A percentile compares a stretch with the other conserved stretches of the same genome.
Conservation (phyloP, 2,888 invertebrate species). For the Fragum whitleyi region DNA sequence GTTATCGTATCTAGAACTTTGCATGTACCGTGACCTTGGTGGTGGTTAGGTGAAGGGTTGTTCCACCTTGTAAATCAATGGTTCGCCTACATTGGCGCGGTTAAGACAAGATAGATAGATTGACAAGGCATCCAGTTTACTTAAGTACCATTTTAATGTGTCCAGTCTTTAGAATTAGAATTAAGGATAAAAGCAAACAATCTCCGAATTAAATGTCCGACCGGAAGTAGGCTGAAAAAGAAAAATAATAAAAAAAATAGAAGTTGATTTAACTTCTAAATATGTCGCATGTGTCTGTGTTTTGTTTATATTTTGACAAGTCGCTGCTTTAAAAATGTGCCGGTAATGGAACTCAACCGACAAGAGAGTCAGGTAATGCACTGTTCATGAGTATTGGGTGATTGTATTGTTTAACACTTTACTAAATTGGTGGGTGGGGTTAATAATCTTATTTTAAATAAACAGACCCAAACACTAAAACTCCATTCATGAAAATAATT, state of each 20-base stretch:
- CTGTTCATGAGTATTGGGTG: neutral
- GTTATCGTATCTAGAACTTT: too few relatives aligned
- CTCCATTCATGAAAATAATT: too few relatives aligned
- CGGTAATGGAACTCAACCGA: conserved; percentile 75
- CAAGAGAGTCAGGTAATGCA: conserved; percentile 74
- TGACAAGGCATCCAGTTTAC: too few relatives aligned
- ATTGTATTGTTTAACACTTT: neutral
- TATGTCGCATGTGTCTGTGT: conserved; percentile 37
- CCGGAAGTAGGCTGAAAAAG: conserved; percentile 74
- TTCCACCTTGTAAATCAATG: too few relatives aligned
- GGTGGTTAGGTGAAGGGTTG: too few relatives aligned
- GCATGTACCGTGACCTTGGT: too few relatives aligned
- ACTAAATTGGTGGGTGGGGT: conserved; percentile 35
- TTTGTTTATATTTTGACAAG: conserved; percentile 27
- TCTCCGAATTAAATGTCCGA: conserved; percentile 64
- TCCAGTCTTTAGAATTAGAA: too few relatives aligned
- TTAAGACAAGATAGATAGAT: too few relatives aligned
- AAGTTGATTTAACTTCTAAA: conserved; percentile 32
- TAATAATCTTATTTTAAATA: neutral
- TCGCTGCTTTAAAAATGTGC: conserved; percentile 51
- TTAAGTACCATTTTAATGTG: too few relatives aligned
- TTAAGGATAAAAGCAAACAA: neutral
- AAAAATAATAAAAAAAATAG: conserved; percentile 43
- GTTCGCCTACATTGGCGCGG: too few relatives aligned
- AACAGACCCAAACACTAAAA: too few relatives aligned